Conservation (phyloP, 2,888 invertebrate genomes). For the Augochlorella aurata region DNA sequence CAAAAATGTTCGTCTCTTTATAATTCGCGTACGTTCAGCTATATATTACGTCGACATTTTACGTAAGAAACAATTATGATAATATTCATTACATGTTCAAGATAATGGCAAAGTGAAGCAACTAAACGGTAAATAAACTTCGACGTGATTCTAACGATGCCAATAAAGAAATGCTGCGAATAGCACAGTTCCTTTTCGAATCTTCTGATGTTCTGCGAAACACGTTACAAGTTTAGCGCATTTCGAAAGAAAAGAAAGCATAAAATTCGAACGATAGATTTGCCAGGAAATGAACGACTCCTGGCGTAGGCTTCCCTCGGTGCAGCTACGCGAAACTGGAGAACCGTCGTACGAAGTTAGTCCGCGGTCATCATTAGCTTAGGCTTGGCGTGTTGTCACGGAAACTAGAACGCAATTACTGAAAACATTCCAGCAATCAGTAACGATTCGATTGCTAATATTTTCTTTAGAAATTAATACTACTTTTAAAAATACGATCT, state of each 20-base stretch:
- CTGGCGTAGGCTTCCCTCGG: not conserved
- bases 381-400: not conserved
- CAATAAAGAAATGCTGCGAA: not conserved
- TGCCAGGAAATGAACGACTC: not conserved
- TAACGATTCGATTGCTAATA: not conserved
- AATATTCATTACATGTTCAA: not conserved
- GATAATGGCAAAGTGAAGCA: not conserved
- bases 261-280: not conserved
- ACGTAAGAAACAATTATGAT: not conserved
- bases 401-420: not conserved
- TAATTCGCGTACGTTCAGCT: not conserved
- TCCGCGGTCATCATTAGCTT: not conserved
- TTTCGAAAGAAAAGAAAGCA: not conserved
- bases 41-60: not conserved
- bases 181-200: not conserved
- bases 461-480: too few species aligned
- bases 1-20: not conserved
- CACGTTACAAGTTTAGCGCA: not conserved
- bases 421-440: not conserved
- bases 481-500: not conserved
- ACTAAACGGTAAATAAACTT: not conserved
- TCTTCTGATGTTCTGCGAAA: not conserved
- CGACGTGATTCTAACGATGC: not conserved
- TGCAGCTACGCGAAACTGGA: not conserved
- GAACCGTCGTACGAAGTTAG: not conserved